Percentiles rank a stretch among this genome's conserved stretches.
Conservation (phyloP, 2,113 vertebrate genomes). For the Paramormyrops kingsleyae region DNA sequence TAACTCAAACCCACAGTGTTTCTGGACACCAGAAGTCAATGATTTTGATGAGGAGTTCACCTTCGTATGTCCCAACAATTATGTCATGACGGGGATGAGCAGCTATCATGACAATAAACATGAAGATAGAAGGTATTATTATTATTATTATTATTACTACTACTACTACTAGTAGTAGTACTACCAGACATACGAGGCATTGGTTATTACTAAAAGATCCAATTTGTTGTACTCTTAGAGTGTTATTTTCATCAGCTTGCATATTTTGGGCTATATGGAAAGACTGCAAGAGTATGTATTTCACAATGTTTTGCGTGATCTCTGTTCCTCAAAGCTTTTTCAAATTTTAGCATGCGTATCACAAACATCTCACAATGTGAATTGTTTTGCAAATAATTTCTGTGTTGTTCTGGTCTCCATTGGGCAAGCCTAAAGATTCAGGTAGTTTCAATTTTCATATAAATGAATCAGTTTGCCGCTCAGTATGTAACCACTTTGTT, state of each 20-base stretch:
- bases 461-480: neutral
- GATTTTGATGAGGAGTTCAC: constrained; percentile 10
- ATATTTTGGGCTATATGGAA: neutral
- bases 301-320: neutral
- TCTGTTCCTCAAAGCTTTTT: neutral
- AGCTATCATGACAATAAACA: constrained; percentile 9
- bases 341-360: too few relatives aligned
- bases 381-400: neutral
- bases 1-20: neutral
- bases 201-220: neutral
- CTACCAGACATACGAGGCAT: neutral
- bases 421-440: neutral
- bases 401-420: neutral
- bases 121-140: constrained; percentile 25
- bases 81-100: constrained; percentile 4
- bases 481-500: neutral
- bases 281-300: neutral
- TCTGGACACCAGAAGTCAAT: constrained; percentile 9
- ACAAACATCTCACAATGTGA: neutral
- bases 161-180: neutral
- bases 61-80: neutral
- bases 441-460: neutral
- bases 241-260: neutral
- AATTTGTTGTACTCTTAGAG: neutral
- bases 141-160: neutral